phyloP scores from a whole-genome alignment of 2,797 vertebrate species.

The Knipowitschia caucasica region DNA sequence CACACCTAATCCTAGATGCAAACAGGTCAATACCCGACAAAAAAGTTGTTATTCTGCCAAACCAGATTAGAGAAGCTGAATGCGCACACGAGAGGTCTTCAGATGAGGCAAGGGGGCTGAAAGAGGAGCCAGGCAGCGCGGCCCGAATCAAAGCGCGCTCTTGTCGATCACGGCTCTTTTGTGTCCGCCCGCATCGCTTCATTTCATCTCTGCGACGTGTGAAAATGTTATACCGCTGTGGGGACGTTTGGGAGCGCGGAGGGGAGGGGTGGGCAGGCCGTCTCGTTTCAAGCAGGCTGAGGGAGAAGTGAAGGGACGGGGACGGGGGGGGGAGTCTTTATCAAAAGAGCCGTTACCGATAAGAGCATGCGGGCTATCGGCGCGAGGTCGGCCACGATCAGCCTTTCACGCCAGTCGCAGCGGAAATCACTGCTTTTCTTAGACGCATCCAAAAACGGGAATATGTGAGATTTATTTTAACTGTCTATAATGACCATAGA shows the following conservation, averaged over 20 bases:
- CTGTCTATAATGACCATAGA: too few relatives aligned
- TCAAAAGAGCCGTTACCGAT: constrained; percentile 39
- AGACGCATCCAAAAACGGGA: too few relatives aligned
- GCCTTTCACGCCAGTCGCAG: constrained; percentile 14
- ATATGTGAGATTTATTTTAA: too few relatives aligned
- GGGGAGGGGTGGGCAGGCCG: constrained; percentile 14
- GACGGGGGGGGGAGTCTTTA: constrained; percentile 23
- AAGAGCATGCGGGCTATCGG: constrained; percentile 39
- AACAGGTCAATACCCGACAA: constrained; percentile 2
- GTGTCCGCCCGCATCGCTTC: constrained; percentile 26
- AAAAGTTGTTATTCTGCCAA: constrained; percentile 2
- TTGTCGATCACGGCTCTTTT: constrained; percentile 28
- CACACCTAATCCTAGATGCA: background rate
- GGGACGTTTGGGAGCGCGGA: constrained; percentile 2
- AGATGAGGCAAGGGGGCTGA: constrained; percentile 47
- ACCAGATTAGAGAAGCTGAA: constrained; percentile 2
- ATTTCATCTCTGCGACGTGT: constrained; percentile 18
- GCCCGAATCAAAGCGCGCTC: constrained; percentile 11
- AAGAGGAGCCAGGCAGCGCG: constrained; percentile 14
- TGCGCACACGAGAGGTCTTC: background rate
- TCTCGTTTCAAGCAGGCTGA: constrained; percentile 28
- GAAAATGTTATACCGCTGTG: constrained; percentile 9
- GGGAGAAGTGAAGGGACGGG: constrained; percentile 14
- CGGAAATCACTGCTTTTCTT: constrained; percentile 26
- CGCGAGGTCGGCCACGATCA: constrained; percentile 39